A percentile compares a stretch with the other conserved stretches of the same genome.
These are phyloP conservation scores for Podocnemis expansa DNA, from an alignment of 2,113 vertebrate species.

Conservation along the genomic window DNA sequence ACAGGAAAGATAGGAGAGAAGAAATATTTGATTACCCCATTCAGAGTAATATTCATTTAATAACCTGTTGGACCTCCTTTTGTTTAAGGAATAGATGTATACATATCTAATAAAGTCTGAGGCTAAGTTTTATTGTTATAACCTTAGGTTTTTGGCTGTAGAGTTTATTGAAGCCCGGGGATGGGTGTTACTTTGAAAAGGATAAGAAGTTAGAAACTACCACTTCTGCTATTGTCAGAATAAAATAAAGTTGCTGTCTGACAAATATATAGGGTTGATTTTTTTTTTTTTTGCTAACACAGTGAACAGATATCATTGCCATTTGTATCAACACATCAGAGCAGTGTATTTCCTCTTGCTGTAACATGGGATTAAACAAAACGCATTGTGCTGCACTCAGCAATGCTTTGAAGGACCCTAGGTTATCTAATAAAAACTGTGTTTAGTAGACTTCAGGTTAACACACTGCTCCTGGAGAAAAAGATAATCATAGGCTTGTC, in stretches of 20 bases:
- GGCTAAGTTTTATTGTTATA: not conserved
- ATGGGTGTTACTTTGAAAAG: not conserved
- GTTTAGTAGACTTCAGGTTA: slow-evolving; percentile 54
- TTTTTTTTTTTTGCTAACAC: not conserved
- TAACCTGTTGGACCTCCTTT: not conserved
- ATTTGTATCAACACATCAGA: not conserved
- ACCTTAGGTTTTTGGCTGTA: not conserved
- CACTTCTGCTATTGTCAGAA: not conserved
- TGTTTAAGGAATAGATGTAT: not conserved
- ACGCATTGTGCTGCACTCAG: not conserved
- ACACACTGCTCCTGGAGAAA: slow-evolving; percentile 23
- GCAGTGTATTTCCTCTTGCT: not conserved
- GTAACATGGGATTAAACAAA: slow-evolving; percentile 19
- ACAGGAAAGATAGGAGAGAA: not conserved
- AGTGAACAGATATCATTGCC: not conserved
- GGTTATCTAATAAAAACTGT: slow-evolving; percentile 30
- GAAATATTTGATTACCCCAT: not conserved
- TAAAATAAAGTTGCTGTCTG: not conserved
- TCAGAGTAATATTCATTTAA: not conserved
- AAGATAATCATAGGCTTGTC: slow-evolving; percentile 43
- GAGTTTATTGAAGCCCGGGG: not conserved
- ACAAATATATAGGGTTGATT: not conserved
- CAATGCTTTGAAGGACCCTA: not conserved
- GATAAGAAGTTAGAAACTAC: not conserved
- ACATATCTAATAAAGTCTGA: not conserved